Percentiles rank a stretch among this genome's conserved stretches.
Evolutionary conservation across 2,797 vertebrate species (phyloP).

Genomic region (Lepidocolaptes lacrymiger): DNA sequence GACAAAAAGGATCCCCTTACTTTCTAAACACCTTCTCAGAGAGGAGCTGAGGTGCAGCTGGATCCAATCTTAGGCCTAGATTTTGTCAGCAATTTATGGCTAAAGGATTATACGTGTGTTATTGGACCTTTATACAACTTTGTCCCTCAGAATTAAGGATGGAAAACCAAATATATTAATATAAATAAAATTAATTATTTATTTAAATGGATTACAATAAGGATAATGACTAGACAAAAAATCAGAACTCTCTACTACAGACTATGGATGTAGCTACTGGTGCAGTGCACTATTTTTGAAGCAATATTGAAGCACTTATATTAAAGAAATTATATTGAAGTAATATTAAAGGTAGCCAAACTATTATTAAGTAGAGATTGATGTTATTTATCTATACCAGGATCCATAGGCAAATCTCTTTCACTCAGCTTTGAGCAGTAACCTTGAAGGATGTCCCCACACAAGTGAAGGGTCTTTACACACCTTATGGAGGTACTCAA

Average conservation of each 20-base stretch:
- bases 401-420: not conserved
- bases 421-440: not conserved
- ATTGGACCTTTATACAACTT: not conserved
- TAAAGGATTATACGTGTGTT: not conserved
- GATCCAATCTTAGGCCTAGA: not conserved
- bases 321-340: not conserved
- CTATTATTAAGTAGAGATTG: not conserved
- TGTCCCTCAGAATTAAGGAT: not conserved
- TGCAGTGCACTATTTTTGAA: not conserved
- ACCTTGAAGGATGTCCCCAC: not conserved
- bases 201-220: not conserved
- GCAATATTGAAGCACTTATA: not conserved
- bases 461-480: not conserved
- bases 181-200: not conserved
- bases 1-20: not conserved
- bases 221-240: not conserved
- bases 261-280: not conserved
- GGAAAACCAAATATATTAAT: not conserved
- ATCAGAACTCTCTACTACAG: not conserved
- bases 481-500: not conserved
- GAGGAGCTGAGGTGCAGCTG: not conserved
- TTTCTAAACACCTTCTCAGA: not conserved
- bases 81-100: not conserved
- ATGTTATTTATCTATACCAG: not conserved
- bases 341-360: not conserved